Base-by-base conservation (phyloP, 35 echinoderm and acorn worm species). In the Ophioderma brevispina region DNA sequence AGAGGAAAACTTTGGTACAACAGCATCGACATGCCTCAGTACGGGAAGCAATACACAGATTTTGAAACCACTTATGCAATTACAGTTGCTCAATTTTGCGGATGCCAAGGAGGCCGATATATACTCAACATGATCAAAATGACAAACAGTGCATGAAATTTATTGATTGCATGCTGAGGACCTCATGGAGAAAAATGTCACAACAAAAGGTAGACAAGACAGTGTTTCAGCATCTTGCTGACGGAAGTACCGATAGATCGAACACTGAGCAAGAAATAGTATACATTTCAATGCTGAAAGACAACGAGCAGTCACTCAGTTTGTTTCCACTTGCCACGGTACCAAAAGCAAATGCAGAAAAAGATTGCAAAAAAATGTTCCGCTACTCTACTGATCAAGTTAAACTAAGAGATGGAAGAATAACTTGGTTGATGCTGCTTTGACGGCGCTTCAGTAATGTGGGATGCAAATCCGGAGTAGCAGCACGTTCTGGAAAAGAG, bases 291-390 rank as follows among this genome's bases (percentile, higher is more conserved):
- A 83, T 83, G 81, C 28, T 83, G 13, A 11, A 42, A 41, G 81
- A 83, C 33, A 83, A 32, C 49, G 39, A 49, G 37, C 81, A 83
- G 81, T 83, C 37, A 83, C 81, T 42, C 81, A 83, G 32, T 50
- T 42, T 42, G 46, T n/a, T 83, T 40, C 40, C 13, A 49, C 37
- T 83, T 38, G 13, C 33, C 0, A 42, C 81, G n/a, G 39, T 83
- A 33, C 42, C 39, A 83, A 83, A 83, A 41, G 81, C 39, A n/a
- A 32, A 83, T 83, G 81, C 81, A 28, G 81, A 83, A 83, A 38
- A 83, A 33, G 6, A 42, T n/a, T 42, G 37, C 33, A 42, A 83
- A 30, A 42, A 38, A 83, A 37, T 46, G 0, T 5, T 37, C 13
- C 37, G 49, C 39, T 42, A 37, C 21, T 42, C 49, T 13, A 42